Evolutionary conservation across 1,140 invertebrate genomes (phyloP).

Genomic region (Eriocheir sinensis): DNA sequence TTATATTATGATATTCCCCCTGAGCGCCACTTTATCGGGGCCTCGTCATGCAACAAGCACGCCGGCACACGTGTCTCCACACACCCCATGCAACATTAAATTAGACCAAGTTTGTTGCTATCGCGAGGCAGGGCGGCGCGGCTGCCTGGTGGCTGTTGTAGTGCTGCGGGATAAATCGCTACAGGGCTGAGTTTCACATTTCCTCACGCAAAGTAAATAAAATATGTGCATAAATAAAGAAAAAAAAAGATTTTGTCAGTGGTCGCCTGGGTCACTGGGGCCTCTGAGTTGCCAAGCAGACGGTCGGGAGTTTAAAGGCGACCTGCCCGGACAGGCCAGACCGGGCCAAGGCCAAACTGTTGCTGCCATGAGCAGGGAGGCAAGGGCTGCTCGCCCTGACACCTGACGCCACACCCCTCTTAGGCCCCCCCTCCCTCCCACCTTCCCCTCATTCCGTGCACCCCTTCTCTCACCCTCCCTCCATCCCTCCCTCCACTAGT

Average conservation of each 20-base stretch:
- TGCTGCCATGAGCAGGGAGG: background rate
- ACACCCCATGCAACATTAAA: constrained; percentile 13
- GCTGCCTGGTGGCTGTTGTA: background rate
- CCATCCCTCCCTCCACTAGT: background rate
- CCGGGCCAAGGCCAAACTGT: constrained; percentile 19
- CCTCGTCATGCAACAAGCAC: background rate
- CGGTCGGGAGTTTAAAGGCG: background rate
- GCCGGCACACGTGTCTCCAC: constrained; percentile 1
- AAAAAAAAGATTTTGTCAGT: background rate
- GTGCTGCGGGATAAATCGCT: background rate
- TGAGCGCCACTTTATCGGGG: background rate
- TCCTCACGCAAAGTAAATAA: background rate
- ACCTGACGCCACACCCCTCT: background rate
- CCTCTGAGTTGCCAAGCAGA: constrained; percentile 10
- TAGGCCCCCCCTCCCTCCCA: background rate
- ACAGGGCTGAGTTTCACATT: background rate
- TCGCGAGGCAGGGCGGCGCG: background rate
- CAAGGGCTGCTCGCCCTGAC: background rate
- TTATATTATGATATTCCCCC: background rate
- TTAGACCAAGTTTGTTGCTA: background rate
- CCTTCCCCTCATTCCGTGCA: background rate
- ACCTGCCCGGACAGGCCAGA: constrained; percentile 9
- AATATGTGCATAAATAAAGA: background rate
- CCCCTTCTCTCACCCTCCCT: background rate
- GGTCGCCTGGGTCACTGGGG: constrained; percentile 9